phyloP scores from a whole-genome alignment of 1,140 invertebrate genomes.

The Probaryconus sp. region DNA sequence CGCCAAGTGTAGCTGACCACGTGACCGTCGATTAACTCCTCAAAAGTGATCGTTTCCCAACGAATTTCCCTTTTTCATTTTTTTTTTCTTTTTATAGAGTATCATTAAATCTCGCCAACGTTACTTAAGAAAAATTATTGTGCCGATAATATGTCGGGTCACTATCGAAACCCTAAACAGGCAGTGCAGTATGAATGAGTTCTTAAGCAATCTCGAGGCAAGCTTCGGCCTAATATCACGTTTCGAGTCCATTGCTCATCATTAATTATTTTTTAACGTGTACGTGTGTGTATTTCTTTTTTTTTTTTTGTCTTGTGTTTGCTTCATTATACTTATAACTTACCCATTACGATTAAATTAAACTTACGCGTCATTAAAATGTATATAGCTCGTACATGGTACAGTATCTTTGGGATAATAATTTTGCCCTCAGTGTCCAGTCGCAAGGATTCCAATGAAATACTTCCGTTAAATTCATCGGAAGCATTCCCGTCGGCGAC shows the following conservation, averaged over 20 bases:
- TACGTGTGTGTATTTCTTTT: slow-evolving; percentile 34
- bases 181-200: slow-evolving; percentile 79
- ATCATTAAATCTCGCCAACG: slow-evolving; percentile 67
- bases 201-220: slow-evolving; percentile 79
- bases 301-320: slow-evolving; percentile 42
- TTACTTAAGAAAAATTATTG: slow-evolving; percentile 79
- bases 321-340: slow-evolving; percentile 69
- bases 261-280: slow-evolving; percentile 54
- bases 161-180: slow-evolving; percentile 78
- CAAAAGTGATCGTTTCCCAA: slow-evolving; percentile 31
- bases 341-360: slow-evolving; percentile 73
- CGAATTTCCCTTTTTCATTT: slow-evolving; percentile 66
- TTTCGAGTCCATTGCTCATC: slow-evolving; percentile 78
- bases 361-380: slow-evolving; percentile 68
- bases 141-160: slow-evolving; percentile 79
- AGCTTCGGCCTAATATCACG: slow-evolving; percentile 79
- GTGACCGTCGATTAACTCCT: slow-evolving; percentile 19
- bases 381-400: slow-evolving; percentile 73
- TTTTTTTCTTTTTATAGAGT: too few species aligned
- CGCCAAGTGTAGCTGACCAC: slow-evolving; percentile 31
- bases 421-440: slow-evolving; percentile 50
- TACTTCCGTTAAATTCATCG: slow-evolving; percentile 43
- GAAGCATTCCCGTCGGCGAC: slow-evolving; percentile 44
- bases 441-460: too few species aligned
- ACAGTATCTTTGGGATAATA: slow-evolving; percentile 75